A percentile compares a stretch with the other conserved stretches of the same genome.
These are phyloP conservation scores for Eonycteris spelaea DNA, from an alignment of 2,113 vertebrate species.

Conservation along the genomic window DNA sequence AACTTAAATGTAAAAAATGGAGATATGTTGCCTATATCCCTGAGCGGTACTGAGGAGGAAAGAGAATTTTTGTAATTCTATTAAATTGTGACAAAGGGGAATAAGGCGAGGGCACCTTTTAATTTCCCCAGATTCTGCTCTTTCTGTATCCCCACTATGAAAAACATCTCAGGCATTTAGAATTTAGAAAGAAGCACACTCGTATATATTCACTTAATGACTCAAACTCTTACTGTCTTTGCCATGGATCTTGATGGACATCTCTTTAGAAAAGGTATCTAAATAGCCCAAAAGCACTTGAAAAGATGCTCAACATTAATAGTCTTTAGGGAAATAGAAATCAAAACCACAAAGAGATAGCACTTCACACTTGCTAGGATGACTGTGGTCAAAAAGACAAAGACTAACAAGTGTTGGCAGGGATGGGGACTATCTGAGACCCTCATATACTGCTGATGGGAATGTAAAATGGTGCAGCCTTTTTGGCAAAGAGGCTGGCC, in stretches of 20 bases:
- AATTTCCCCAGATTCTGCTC: not conserved
- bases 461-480: not conserved
- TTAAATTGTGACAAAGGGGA: not conserved
- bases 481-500: not conserved
- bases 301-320: not conserved
- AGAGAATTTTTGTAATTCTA: not conserved
- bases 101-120: not conserved
- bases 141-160: not conserved
- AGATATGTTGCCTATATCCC: not conserved
- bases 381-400: not conserved
- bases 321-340: not conserved
- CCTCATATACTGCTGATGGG: accelerated
- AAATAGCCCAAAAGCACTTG: not conserved
- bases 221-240: not conserved
- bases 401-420: not conserved
- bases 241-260: not conserved
- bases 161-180: not conserved
- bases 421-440: no score
- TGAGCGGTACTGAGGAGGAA: not conserved
- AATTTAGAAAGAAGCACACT: not conserved
- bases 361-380: not conserved
- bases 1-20: not conserved
- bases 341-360: not conserved
- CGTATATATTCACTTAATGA: not conserved
- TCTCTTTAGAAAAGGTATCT: not conserved